Conservation (phyloP, 2,888 invertebrate genomes). For the Mylabris sibirica region DNA sequence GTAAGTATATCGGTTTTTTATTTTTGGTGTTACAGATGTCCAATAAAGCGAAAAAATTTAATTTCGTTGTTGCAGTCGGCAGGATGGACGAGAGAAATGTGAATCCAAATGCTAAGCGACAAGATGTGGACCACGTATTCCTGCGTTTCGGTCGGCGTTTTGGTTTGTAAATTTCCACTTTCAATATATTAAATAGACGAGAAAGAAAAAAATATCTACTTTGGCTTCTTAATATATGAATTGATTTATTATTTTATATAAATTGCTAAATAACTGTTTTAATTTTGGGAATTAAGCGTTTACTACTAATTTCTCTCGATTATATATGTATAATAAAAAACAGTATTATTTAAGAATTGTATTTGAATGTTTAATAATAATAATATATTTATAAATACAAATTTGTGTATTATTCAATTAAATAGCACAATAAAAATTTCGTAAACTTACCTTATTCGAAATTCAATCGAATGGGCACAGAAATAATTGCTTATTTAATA, state of each 20-base stretch:
- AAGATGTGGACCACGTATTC: slow-evolving; percentile 91
- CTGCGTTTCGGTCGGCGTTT: slow-evolving; percentile 82
- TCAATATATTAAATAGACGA: not conserved
- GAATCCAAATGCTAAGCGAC: slow-evolving; percentile 65
- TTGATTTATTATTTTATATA: slow-evolving; percentile 28
- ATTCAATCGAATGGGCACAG: slow-evolving; percentile 7
- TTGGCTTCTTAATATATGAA: slow-evolving; percentile 32
- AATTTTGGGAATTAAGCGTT: slow-evolving; percentile 28
- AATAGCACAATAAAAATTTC: slow-evolving; percentile 24
- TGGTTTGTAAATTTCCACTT: slow-evolving; percentile 34
- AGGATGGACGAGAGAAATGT: slow-evolving; percentile 42
- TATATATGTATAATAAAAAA: slow-evolving; percentile 22
- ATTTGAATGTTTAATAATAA: slow-evolving; percentile 34
- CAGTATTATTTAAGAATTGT: slow-evolving; percentile 31
- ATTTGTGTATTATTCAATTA: slow-evolving; percentile 28
- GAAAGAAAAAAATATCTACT: slow-evolving; percentile 16
- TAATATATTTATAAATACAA: slow-evolving; percentile 35
- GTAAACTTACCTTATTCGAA: slow-evolving; percentile 30
- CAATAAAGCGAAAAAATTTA: not conserved
- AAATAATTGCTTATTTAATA: slow-evolving; percentile 11
- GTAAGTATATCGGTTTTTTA: slow-evolving; percentile 35
- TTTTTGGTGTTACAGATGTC: not conserved
- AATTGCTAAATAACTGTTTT: slow-evolving; percentile 27
- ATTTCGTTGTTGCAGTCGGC: slow-evolving; percentile 41
- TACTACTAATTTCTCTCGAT: slow-evolving; percentile 18